A percentile compares a stretch with the other conserved stretches of the same genome.
These are phyloP conservation scores for Cynopterus brachyotis DNA, from an alignment of 2,113 vertebrate genomes.

Conservation along the genomic window DNA sequence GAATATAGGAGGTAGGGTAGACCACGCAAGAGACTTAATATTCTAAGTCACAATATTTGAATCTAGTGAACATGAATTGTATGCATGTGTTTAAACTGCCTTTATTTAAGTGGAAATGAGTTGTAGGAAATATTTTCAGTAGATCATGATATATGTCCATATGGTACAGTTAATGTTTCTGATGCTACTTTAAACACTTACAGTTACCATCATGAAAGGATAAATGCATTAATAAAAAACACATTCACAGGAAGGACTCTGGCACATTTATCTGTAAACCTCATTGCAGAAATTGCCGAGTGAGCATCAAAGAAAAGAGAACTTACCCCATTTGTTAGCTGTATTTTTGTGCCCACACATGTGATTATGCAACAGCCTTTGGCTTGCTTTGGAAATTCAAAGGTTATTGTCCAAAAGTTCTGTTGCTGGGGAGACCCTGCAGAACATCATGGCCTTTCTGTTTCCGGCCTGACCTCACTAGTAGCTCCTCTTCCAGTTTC, in stretches of 20 bases:
- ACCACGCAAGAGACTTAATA: neutral
- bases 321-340: neutral
- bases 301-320: slow-evolving; percentile 51
- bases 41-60: neutral
- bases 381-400: slow-evolving; percentile 63
- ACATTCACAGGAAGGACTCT: slow-evolving; percentile 4
- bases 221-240: neutral
- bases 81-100: neutral
- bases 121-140: neutral
- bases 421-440: neutral
- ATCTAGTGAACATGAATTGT: neutral
- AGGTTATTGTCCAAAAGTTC: slow-evolving; percentile 53
- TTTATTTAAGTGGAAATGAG: neutral
- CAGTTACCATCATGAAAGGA: fast-evolving
- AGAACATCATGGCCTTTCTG: neutral
- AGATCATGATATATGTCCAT: neutral
- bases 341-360: slow-evolving; percentile 32
- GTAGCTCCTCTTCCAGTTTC: slow-evolving; percentile 33
- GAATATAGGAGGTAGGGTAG: neutral
- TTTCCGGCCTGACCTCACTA: slow-evolving; percentile 45
- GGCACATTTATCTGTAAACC: neutral
- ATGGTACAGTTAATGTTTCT: neutral
- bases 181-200: neutral
- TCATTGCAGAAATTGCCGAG: slow-evolving; percentile 32
- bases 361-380: slow-evolving; percentile 68